Conservation (phyloP, 2,888 invertebrate genomes). For the Calephelis perditalis region DNA sequence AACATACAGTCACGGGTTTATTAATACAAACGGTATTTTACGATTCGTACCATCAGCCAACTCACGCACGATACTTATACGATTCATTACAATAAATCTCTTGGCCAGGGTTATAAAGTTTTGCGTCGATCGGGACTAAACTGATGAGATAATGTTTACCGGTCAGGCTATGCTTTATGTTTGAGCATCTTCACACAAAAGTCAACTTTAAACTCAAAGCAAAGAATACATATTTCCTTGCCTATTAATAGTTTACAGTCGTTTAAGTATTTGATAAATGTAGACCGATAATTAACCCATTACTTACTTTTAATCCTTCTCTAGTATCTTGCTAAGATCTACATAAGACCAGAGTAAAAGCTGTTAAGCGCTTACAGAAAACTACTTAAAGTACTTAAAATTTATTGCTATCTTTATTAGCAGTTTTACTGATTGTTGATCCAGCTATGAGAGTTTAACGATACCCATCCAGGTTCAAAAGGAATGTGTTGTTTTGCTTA, state of each 20-base stretch:
- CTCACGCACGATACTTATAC: slow-evolving; percentile 57
- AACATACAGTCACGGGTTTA: slow-evolving; percentile 5
- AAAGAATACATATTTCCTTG: slow-evolving; percentile 33
- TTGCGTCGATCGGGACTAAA: slow-evolving; percentile 55
- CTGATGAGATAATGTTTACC: slow-evolving; percentile 52
- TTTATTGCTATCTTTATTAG: too few species aligned
- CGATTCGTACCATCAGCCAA: slow-evolving; percentile 29
- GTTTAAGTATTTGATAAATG: slow-evolving; percentile 49
- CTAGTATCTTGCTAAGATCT: slow-evolving; percentile 9
- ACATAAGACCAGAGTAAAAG: slow-evolving; percentile 2
- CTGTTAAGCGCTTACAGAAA: slow-evolving; percentile 2
- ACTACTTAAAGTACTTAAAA: not conserved
- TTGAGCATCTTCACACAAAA: slow-evolving; percentile 33
- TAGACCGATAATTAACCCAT: slow-evolving; percentile 55
- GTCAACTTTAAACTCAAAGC: slow-evolving; percentile 28
- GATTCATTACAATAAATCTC: slow-evolving; percentile 69
- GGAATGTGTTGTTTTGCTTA: too few species aligned
- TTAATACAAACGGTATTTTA: slow-evolving; percentile 9
- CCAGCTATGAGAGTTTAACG: too few species aligned
- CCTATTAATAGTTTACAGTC: slow-evolving; percentile 32
- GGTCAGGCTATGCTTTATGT: slow-evolving; percentile 46
- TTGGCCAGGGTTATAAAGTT: slow-evolving; percentile 57
- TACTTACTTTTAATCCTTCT: slow-evolving; percentile 39
- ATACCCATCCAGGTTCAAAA: too few species aligned
- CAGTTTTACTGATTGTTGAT: too few species aligned